Conservation (phyloP, 2,797 vertebrate genomes). For the Catamblyrhynchus diadema region DNA sequence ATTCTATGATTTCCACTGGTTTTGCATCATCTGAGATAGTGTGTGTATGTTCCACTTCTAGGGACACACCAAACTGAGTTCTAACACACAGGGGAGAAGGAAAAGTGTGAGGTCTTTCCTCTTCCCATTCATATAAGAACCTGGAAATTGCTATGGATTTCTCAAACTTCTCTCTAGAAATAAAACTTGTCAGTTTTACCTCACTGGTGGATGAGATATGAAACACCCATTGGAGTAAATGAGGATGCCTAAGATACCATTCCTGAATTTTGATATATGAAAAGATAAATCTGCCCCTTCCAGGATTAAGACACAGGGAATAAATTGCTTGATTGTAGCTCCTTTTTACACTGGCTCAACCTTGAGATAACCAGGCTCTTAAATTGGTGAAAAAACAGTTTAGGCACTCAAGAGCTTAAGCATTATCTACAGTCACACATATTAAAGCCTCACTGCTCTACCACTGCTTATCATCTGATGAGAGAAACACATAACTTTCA, state of each 20-base stretch:
- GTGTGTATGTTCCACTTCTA: not conserved
- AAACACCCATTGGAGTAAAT: not conserved
- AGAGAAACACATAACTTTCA: not conserved
- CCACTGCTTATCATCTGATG: not conserved
- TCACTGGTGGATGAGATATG: not conserved
- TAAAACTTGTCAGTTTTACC: not conserved
- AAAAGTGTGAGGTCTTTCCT: not conserved
- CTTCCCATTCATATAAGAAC: not conserved
- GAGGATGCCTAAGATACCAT: not conserved
- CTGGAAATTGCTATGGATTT: accelerated
- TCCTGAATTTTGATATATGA: not conserved
- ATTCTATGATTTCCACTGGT: not conserved
- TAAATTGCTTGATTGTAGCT: not conserved
- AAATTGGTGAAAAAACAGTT: not conserved
- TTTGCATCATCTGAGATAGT: not conserved
- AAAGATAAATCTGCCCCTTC: not conserved
- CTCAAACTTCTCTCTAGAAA: not conserved
- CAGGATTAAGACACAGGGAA: not conserved
- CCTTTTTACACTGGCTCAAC: not conserved
- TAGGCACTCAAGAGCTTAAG: not conserved
- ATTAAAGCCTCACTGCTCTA: not conserved
- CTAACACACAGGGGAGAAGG: accelerated
- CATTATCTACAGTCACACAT: accelerated
- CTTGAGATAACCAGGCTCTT: not conserved
- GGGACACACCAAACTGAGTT: not conserved